A percentile compares a stretch with the other conserved stretches of the same genome.
Conservation (phyloP, 2,797 vertebrate genomes). For the Gobio occitaniae region DNA sequence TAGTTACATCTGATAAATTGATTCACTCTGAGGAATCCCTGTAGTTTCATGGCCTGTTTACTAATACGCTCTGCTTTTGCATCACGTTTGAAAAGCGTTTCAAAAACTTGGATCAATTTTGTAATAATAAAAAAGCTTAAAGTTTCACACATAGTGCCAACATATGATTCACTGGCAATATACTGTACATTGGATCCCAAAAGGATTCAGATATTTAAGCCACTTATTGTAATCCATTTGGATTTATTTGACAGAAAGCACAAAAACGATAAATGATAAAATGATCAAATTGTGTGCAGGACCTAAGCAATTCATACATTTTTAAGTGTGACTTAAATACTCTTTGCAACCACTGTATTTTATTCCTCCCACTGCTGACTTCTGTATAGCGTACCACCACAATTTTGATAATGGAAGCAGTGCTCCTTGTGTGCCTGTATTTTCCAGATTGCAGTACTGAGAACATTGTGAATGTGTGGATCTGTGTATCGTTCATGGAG, state of each 20-base stretch:
- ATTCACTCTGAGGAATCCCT: not conserved
- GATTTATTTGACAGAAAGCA: not conserved
- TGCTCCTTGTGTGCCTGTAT: not conserved
- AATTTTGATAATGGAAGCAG: not conserved
- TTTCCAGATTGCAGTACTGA: not conserved
- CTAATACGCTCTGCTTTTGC: not conserved
- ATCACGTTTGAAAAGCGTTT: not conserved
- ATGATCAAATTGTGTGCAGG: not conserved
- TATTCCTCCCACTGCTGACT: not conserved
- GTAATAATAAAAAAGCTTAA: not conserved
- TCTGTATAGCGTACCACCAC: not conserved
- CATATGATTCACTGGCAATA: conserved; percentile 10
- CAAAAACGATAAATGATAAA: not conserved
- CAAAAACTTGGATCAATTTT: not conserved
- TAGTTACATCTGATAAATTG: not conserved
- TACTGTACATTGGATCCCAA: not conserved
- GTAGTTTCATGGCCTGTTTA: conserved; percentile 4
- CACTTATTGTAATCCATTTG: not conserved
- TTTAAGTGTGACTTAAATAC: not conserved
- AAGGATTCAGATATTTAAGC: not conserved
- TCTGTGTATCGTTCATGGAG: not conserved
- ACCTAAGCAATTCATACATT: not conserved
- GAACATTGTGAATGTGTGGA: not conserved
- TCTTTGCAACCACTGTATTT: not conserved
- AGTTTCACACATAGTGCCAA: not conserved